Evolutionary conservation across 2,888 invertebrate species (phyloP).

Genomic region (Loripinus fragilis): DNA sequence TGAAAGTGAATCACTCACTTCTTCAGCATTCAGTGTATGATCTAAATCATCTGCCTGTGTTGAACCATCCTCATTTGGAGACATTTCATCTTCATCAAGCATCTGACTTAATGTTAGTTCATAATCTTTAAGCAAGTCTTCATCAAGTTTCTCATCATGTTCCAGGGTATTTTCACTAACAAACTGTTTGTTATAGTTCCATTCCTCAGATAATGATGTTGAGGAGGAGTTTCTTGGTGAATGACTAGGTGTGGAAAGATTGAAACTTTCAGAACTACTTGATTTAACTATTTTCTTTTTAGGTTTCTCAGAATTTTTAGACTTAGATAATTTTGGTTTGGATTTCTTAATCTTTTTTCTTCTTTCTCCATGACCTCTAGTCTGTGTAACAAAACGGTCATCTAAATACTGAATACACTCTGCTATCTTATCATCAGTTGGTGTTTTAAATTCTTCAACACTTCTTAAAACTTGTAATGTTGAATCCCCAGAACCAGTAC

Average conservation of each 20-base stretch:
- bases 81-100: slow-evolving; percentile 62
- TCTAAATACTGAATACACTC: slow-evolving; percentile 65
- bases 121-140: slow-evolving; percentile 74
- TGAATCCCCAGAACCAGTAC: slow-evolving; percentile 54
- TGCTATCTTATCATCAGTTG: slow-evolving; percentile 51
- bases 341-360: slow-evolving; percentile 51
- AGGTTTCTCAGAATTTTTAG: slow-evolving; percentile 53
- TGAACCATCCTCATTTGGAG: slow-evolving; percentile 31
- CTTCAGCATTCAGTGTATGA: slow-evolving; percentile 63
- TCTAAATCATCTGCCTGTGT: slow-evolving; percentile 56
- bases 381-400: slow-evolving; percentile 72
- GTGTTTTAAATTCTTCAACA: slow-evolving; percentile 62
- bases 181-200: slow-evolving; percentile 65
- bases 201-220: slow-evolving; percentile 69
- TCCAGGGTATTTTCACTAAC: slow-evolving; percentile 26
- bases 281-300: slow-evolving; percentile 55
- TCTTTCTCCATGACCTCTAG: slow-evolving; percentile 38
- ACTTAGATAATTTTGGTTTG: slow-evolving; percentile 51
- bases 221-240: slow-evolving; percentile 68
- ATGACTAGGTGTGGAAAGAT: slow-evolving; percentile 76
- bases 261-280: slow-evolving; percentile 72
- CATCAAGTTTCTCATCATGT: slow-evolving; percentile 71
- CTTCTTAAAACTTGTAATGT: slow-evolving; percentile 68
- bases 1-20: slow-evolving; percentile 27
- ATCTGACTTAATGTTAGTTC: slow-evolving; percentile 72